A percentile compares a stretch with the other conserved stretches of the same genome.
phyloP scores from a whole-genome alignment of 2,113 vertebrate genomes.

The Tragelaphus scriptus region DNA sequence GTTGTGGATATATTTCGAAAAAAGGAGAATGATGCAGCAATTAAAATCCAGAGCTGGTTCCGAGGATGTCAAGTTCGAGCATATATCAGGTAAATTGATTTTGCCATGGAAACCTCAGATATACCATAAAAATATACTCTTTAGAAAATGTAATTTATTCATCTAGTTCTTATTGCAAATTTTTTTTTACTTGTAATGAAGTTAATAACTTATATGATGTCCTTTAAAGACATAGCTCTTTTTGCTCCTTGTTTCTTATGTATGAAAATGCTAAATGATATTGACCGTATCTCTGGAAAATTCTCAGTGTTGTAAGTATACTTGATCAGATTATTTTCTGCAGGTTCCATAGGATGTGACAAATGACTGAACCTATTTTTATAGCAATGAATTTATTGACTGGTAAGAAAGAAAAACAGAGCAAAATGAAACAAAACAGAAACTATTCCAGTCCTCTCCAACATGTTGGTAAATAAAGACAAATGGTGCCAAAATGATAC shows the following conservation, averaged over 20 bases:
- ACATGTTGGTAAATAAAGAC: neutral
- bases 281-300: neutral
- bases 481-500: neutral
- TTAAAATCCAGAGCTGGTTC: conserved; percentile 92
- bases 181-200: neutral
- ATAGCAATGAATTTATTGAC: neutral
- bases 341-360: neutral
- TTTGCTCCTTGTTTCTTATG: neutral
- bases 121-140: neutral
- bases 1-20: conserved; percentile 79
- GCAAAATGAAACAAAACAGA: neutral
- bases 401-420: neutral
- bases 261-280: neutral
- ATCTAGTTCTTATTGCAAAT: neutral
- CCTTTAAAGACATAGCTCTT: neutral
- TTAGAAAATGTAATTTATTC: neutral
- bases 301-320: neutral
- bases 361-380: neutral
- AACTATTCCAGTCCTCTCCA: neutral
- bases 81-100: conserved; percentile 85
- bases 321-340: neutral
- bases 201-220: neutral
- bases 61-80: conserved; percentile 84
- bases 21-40: conserved; percentile 80
- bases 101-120: neutral